Conservation (phyloP, 2,113 vertebrate genomes). For the Hassar affinis region DNA sequence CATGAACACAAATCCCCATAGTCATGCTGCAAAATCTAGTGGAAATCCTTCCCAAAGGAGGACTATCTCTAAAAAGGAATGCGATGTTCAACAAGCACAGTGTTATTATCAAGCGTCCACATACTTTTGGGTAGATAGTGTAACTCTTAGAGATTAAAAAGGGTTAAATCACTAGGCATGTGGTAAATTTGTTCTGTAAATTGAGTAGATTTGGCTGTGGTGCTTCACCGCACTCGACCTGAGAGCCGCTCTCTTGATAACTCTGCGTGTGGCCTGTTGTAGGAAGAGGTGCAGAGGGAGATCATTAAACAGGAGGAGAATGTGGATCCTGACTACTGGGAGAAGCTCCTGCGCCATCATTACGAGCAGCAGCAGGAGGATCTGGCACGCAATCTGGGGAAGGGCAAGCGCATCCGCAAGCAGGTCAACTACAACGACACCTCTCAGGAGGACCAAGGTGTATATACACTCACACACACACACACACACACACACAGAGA, state of each 20-base stretch:
- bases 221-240: neutral
- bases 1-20: too few species aligned
- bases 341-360: conserved; percentile 91
- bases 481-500: neutral
- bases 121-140: neutral
- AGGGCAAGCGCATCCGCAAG: conserved; percentile 94
- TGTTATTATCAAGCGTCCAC: neutral
- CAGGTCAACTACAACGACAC: conserved; percentile 99
- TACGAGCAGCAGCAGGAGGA: conserved; percentile 99
- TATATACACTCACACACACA: neutral
- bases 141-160: too few species aligned
- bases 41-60: too few species aligned
- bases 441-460: conserved; percentile 98
- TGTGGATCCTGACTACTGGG: too few species aligned
- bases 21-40: too few species aligned
- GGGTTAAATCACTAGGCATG: neutral
- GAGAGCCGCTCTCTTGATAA: neutral
- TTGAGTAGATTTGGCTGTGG: too few species aligned
- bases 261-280: conserved; percentile 32
- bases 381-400: conserved; percentile 91
- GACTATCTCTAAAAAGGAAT: too few species aligned
- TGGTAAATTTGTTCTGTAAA: neutral
- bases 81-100: neutral
- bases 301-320: conserved; percentile 99
- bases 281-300: conserved; percentile 97